Conservation (phyloP, 2,797 vertebrate genomes). For the Hydrolagus colliei region DNA sequence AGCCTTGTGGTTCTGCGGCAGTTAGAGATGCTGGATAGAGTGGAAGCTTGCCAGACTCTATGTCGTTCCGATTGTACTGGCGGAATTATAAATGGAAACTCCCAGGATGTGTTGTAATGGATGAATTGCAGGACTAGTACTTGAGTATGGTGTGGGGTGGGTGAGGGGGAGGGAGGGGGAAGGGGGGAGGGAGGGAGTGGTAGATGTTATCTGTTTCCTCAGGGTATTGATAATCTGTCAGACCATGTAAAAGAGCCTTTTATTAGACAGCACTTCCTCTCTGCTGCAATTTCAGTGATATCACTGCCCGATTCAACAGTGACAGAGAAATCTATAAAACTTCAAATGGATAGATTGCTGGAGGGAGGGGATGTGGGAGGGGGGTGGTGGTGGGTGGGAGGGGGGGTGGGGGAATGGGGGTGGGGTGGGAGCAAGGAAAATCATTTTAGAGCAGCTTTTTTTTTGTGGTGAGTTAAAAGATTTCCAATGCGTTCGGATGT, state of each 20-base stretch:
- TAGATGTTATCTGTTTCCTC: conserved; percentile 41
- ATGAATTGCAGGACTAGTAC: conserved; percentile 25
- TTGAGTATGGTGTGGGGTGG: neutral
- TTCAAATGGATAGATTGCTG: conserved; percentile 9
- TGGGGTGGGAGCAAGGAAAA: neutral
- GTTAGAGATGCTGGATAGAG: neutral
- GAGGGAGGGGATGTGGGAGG: too few relatives aligned
- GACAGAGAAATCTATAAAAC: conserved; percentile 19
- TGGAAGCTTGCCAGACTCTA: neutral
- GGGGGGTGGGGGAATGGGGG: too few relatives aligned
- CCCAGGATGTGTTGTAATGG: conserved; percentile 28
- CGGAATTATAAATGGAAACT: conserved; percentile 27
- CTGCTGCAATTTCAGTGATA: conserved; percentile 10
- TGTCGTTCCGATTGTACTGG: neutral
- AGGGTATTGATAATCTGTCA: conserved; percentile 39
- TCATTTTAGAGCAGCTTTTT: neutral
- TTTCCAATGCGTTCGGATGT: neutral
- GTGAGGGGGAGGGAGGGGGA: too few relatives aligned
- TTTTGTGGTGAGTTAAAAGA: conserved; percentile 1
- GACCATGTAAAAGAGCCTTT: conserved; percentile 31
- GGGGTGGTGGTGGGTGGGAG: too few relatives aligned
- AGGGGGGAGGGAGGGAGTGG: neutral
- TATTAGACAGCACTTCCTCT: conserved; percentile 27
- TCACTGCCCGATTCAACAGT: conserved; percentile 21
- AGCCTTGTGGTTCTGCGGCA: neutral